phyloP scores from a whole-genome alignment of 2,797 vertebrate species.

The Micropoecilia bifurca region DNA sequence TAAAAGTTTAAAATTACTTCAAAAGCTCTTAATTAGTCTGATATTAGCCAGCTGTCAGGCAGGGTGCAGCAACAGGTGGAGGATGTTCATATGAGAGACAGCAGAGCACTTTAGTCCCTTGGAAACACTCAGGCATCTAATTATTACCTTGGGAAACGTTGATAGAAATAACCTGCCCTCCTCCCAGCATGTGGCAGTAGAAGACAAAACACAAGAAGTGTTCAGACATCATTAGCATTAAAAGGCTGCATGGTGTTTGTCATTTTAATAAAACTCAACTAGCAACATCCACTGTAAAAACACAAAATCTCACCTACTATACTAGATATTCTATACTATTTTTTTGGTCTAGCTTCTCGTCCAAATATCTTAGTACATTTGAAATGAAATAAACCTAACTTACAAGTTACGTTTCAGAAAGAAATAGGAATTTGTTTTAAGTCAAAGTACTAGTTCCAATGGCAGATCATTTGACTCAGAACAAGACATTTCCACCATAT shows the following conservation, averaged over 20 bases:
- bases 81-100: neutral
- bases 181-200: neutral
- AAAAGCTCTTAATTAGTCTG: neutral
- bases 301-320: no score
- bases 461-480: no score
- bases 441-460: no score
- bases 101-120: no score
- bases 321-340: no score
- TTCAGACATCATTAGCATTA: neutral
- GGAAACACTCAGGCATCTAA: neutral
- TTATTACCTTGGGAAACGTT: neutral
- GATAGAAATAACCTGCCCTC: neutral
- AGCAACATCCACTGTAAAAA: no score
- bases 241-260: constrained; percentile 8
- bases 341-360: no score
- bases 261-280: constrained; percentile 17
- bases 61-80: constrained; percentile 1
- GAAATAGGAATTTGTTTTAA: no score
- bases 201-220: neutral
- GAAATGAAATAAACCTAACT: no score
- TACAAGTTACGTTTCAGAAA: no score
- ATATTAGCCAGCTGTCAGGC: neutral
- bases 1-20: neutral
- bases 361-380: no score
- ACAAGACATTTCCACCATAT: no score